Percentiles rank a stretch among this genome's conserved stretches.
These are phyloP conservation scores for Puntigrus tetrazona DNA, from an alignment of 2,113 vertebrate genomes.

Conservation along the genomic window DNA sequence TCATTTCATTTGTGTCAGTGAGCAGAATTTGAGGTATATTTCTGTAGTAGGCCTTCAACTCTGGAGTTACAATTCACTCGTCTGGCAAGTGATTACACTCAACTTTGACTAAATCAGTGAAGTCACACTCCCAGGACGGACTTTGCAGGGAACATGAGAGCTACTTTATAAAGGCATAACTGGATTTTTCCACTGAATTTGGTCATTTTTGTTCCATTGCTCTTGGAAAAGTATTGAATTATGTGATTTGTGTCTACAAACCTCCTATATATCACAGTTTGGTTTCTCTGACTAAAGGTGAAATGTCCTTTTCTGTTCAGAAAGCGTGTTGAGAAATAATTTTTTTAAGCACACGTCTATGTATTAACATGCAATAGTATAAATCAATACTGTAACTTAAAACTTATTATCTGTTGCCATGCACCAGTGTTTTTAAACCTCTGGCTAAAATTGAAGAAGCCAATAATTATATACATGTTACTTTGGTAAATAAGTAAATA, in stretches of 20 bases:
- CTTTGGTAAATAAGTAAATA: no score
- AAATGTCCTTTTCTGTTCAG: constrained; percentile 17
- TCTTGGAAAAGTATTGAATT: constrained; percentile 26
- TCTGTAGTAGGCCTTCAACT: not conserved
- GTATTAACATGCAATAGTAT: not conserved
- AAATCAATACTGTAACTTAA: not conserved
- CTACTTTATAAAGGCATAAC: constrained; percentile 28
- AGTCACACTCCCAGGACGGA: not conserved
- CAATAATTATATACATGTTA: not conserved
- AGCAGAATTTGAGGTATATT: not conserved
- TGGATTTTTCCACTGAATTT: constrained; percentile 37
- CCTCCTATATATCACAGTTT: not conserved
- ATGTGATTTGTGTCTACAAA: not conserved
- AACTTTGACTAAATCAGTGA: constrained; percentile 4
- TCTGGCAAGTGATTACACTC: not conserved
- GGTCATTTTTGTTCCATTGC: constrained; percentile 12
- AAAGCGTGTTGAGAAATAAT: not conserved
- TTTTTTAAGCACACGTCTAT: not conserved
- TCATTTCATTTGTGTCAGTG: not conserved
- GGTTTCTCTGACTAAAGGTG: not conserved
- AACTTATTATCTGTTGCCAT: not conserved
- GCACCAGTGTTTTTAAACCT: not conserved
- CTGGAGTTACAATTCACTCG: constrained; percentile 6
- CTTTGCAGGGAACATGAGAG: constrained; percentile 1
- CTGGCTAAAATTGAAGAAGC: not conserved